Percentiles rank a stretch among this genome's conserved stretches.
Conservation (phyloP, 92 coral and sea anemone species). For the Bergia sp. region DNA sequence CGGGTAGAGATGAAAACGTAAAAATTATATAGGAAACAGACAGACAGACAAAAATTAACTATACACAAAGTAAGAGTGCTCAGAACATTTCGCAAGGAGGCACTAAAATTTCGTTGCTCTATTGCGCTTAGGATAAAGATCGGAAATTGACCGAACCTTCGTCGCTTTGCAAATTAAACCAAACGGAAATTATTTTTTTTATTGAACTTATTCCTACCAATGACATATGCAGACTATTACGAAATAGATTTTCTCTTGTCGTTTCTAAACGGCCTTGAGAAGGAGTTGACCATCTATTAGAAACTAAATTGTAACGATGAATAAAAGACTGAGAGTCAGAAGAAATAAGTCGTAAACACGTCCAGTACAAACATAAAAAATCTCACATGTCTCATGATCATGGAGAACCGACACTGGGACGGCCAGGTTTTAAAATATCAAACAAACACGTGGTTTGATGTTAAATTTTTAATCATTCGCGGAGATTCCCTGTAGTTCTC, state of each 20-base stretch:
- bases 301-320: background rate
- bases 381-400: background rate
- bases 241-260: background rate
- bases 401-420: background rate
- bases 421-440: background rate
- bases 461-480: conserved; percentile 24
- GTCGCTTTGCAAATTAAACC: background rate
- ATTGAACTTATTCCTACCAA: background rate
- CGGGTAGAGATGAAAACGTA: background rate
- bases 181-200: background rate
- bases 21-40: background rate
- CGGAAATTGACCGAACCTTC: background rate
- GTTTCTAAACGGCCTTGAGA: background rate
- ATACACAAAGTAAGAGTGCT: background rate
- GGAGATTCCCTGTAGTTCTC: conserved; percentile 45
- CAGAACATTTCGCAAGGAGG: background rate
- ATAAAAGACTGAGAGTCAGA: background rate
- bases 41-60: background rate
- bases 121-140: background rate
- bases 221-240: background rate
- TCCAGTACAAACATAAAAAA: background rate
- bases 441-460: conserved; percentile 19
- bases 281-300: background rate
- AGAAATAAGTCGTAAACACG: background rate
- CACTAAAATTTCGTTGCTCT: background rate